Percentiles rank a stretch among this genome's conserved stretches.
Evolutionary conservation across 2,113 vertebrate genomes (phyloP).

Genomic region (Aldabrachelys gigantea): DNA sequence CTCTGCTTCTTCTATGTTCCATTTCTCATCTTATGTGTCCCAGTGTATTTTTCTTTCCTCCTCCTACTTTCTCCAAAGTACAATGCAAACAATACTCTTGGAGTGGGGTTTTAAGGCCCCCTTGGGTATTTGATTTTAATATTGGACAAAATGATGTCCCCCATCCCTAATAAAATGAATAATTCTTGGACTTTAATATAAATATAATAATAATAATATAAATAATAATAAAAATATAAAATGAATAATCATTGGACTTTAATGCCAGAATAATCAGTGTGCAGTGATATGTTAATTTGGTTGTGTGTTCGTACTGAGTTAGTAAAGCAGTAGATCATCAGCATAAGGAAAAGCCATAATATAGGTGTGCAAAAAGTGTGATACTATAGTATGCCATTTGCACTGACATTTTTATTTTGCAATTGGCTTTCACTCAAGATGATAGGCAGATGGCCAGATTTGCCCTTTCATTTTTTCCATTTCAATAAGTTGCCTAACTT

Average conservation of each 20-base stretch:
- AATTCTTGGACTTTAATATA: no score
- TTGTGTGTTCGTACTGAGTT: not conserved
- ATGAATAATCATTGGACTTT: not conserved
- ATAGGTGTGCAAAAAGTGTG: not conserved
- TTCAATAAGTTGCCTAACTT: not conserved
- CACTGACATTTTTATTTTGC: not conserved
- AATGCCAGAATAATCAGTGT: not conserved
- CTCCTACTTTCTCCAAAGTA: not conserved
- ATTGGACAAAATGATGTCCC: not conserved
- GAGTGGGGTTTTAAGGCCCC: not conserved
- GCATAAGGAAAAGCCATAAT: not conserved
- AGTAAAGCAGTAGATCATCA: not conserved
- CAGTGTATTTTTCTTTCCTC: not conserved
- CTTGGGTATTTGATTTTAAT: not conserved
- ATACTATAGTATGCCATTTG: not conserved
- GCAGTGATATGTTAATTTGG: not conserved
- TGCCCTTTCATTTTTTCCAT: not conserved
- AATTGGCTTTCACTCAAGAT: not conserved
- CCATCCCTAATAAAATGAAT: not conserved
- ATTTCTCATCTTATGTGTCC: not conserved
- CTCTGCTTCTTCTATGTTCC: not conserved
- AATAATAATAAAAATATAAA: not conserved
- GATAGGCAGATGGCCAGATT: not conserved
- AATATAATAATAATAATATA: no score
- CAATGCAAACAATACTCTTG: not conserved